Percentiles rank a stretch among this genome's conserved stretches.
Evolutionary conservation across 2,113 vertebrate genomes (phyloP).

Genomic region (Oenanthe melanoleuca): DNA sequence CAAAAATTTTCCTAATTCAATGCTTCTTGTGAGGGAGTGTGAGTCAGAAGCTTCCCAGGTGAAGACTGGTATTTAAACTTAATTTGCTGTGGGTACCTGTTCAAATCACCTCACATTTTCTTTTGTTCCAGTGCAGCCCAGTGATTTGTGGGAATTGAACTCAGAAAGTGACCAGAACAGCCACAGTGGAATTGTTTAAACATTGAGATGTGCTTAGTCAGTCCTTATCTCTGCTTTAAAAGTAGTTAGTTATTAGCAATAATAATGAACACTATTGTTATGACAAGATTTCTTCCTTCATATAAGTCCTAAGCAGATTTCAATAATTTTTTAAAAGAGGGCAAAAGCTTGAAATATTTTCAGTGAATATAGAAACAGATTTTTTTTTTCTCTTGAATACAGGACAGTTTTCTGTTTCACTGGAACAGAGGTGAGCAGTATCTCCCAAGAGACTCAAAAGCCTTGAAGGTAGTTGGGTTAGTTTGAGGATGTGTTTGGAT

Average conservation of each 20-base stretch:
- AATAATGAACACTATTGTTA: background rate
- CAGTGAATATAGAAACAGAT: background rate
- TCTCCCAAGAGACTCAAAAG: background rate
- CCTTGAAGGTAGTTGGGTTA: slow-evolving; percentile 25
- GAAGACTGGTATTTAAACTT: background rate
- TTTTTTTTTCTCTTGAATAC: background rate
- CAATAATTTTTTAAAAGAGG: background rate
- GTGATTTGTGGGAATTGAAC: background rate
- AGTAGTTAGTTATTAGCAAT: background rate
- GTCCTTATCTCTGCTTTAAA: background rate
- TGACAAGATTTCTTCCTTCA: background rate
- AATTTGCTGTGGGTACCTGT: background rate
- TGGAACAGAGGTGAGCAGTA: background rate
- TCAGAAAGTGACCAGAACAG: background rate
- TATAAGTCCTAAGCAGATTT: background rate
- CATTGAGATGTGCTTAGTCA: background rate
- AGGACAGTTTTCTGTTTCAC: background rate
- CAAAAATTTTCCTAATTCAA: background rate
- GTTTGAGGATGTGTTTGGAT: slow-evolving; percentile 8
- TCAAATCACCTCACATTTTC: background rate
- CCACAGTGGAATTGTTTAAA: background rate
- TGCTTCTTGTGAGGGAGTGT: background rate
- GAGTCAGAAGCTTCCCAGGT: background rate
- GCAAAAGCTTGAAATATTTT: background rate
- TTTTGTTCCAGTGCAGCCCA: background rate